Percentiles rank a stretch among this genome's conserved stretches.
These are phyloP conservation scores for Lutraria lutraria DNA, from an alignment of 2,888 invertebrate species.

Conservation along the genomic window DNA sequence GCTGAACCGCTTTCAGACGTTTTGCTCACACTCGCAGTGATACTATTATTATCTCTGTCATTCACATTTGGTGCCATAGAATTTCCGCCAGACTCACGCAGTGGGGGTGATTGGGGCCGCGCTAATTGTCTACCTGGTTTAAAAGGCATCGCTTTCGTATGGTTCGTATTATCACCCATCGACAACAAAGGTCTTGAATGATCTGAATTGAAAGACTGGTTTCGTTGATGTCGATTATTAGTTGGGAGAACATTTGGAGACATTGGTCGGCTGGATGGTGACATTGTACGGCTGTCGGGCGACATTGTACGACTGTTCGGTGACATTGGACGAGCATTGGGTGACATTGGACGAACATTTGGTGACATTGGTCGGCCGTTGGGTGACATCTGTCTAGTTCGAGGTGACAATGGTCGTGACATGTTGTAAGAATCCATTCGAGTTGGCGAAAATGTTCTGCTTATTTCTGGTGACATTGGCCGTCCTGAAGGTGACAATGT, in stretches of 20 bases:
- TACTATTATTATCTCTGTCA: constrained; percentile 31
- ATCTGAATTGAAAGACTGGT: constrained; percentile 2
- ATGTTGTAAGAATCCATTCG: background rate
- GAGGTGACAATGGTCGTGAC: background rate
- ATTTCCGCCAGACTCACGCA: background rate
- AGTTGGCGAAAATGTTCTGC: constrained; percentile 41
- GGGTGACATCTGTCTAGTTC: constrained; percentile 20
- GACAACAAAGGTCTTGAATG: constrained; percentile 42
- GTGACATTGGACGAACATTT: constrained; percentile 23
- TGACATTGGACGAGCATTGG: constrained; percentile 32
- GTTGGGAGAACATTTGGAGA: constrained; percentile 60
- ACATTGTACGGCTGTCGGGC: constrained; percentile 39
- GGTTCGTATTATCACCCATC: background rate
- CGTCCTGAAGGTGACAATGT: constrained; percentile 33
- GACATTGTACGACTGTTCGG: constrained; percentile 40
- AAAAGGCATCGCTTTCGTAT: constrained; percentile 1
- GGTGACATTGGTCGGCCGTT: constrained; percentile 18
- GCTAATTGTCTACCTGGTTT: constrained; percentile 40
- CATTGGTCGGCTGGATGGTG: constrained; percentile 56
- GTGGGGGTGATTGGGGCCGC: constrained; percentile 32
- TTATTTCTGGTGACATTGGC: constrained; percentile 46
- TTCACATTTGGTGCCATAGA: background rate
- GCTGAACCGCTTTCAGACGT: constrained; percentile 20
- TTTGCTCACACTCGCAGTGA: background rate
- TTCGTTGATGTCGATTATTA: constrained; percentile 21